A percentile compares a stretch with the other conserved stretches of the same genome.
Evolutionary conservation across 2,888 invertebrate genomes (phyloP).

Genomic region (Megastigmus dorsalis): DNA sequence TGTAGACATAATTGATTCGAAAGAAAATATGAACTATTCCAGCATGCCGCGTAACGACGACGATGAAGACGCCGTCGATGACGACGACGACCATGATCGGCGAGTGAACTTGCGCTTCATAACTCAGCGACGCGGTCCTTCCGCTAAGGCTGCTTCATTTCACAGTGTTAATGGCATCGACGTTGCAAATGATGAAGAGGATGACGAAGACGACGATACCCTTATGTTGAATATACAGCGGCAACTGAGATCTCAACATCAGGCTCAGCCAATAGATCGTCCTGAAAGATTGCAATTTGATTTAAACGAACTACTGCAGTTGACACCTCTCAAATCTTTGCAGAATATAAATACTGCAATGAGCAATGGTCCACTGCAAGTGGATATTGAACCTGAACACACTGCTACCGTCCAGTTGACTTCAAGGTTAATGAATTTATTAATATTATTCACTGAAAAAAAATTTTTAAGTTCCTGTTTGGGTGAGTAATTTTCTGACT

Average conservation of each 20-base stretch:
- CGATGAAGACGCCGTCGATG: constrained; percentile 32
- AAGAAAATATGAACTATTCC: too few species aligned
- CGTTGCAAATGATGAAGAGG: constrained; percentile 39
- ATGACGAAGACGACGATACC: constrained; percentile 66
- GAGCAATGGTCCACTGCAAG: constrained; percentile 9
- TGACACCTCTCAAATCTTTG: constrained; percentile 48
- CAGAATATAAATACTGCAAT: constrained; percentile 20
- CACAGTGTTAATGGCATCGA: background rate
- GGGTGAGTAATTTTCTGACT: too few species aligned
- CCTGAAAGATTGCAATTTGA: constrained; percentile 58
- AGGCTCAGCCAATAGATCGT: background rate
- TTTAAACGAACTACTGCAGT: constrained; percentile 63
- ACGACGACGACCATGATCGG: constrained; percentile 53
- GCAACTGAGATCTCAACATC: constrained; percentile 23
- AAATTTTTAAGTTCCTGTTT: too few species aligned
- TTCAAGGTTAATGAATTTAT: constrained; percentile 32
- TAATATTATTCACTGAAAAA: too few species aligned
- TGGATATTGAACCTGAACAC: constrained; percentile 33
- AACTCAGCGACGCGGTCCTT: constrained; percentile 42
- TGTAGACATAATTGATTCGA: too few species aligned
- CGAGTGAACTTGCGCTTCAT: constrained; percentile 31
- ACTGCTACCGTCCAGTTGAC: constrained; percentile 49
- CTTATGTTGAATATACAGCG: constrained; percentile 58
- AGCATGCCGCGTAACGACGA: too few species aligned
- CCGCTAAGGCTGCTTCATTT: background rate